Base-by-base conservation (phyloP, 2,888 invertebrate species). In the Plagiodera versicolora region DNA sequence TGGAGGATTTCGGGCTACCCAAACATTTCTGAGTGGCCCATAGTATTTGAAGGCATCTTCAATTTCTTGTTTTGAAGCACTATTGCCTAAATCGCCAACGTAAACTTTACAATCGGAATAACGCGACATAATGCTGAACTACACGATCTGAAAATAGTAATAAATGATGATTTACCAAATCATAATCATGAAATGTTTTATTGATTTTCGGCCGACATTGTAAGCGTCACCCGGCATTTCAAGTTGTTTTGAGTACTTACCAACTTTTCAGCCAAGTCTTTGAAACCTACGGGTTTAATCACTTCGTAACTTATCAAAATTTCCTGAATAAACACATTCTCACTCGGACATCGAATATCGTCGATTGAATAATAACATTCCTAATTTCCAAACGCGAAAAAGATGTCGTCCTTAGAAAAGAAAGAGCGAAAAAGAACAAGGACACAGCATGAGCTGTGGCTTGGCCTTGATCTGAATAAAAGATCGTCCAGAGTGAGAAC, bases 1-100 rank as follows among this genome's bases (percentile, higher is more conserved):
- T 5, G 95, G 94, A 44, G 95, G 95, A 77, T 95, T 94, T 73
- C 95, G 84, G 0, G 95, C 95, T 54, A 96, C 94, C 95, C 95
- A 95, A 50, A 95, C 94, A 80, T 94, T 95, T 71, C 92, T 85
- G 66, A 95, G 84, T 45, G 91, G 91, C 8, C 95, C 95, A 79
- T 92, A 95, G 80, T 93, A 92, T 60, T 88, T 85, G 79, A 95
- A 95, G 9, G 91, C 87, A 74, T 90, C 91, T 79, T 95, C 95
- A 61, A 93, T 86, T 80, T 94, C 94, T 77, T 92, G 90, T 80
- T 94, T 93, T 11, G 94, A 92, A 5, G 94, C 94, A 75, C 93
- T 94, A 70, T 91, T 92, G 6, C 94, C 94, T 66, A 95, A 83
- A 77, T 95, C 95, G 17, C 95, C 95, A 20, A 96, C 92, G 78